Percentiles rank a stretch among this genome's conserved stretches.
Conservation (phyloP, 2,113 vertebrate species). For the Cyanoderma ruficeps region DNA sequence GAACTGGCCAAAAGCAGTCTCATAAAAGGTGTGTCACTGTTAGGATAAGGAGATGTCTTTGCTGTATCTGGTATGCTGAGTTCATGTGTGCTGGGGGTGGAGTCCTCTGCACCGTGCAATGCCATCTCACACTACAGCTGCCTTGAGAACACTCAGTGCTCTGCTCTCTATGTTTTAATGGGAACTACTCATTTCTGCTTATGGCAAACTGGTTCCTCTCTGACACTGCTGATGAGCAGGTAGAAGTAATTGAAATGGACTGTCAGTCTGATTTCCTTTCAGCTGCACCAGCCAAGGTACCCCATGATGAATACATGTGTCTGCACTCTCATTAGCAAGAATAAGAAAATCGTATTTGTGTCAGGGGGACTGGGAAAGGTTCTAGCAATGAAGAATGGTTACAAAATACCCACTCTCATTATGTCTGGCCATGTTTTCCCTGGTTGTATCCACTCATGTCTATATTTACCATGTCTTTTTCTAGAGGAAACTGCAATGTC, state of each 20-base stretch:
- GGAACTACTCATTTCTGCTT: neutral
- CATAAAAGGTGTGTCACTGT: rapidly evolving
- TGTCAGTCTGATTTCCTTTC: neutral
- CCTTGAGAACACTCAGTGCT: neutral
- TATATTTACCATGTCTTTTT: neutral
- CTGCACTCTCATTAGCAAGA: neutral
- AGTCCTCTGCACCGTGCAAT: neutral
- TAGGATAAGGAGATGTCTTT: neutral
- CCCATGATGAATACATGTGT: neutral
- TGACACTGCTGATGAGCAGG: neutral
- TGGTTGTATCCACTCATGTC: neutral
- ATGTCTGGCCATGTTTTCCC: neutral
- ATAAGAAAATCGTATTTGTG: neutral
- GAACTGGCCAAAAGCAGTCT: neutral
- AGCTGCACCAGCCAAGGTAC: rapidly evolving
- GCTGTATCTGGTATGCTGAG: rapidly evolving
- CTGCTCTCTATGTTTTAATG: neutral
- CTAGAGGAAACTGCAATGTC: neutral
- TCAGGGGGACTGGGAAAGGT: neutral
- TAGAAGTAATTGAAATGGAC: neutral
- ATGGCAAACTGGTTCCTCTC: neutral
- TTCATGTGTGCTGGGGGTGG: rapidly evolving
- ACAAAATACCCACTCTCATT: neutral
- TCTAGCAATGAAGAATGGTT: neutral
- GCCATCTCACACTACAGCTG: neutral